These are phyloP conservation scores for Bettongia penicillata DNA, from an alignment of 2,113 vertebrate species.

Conservation along the genomic window DNA sequence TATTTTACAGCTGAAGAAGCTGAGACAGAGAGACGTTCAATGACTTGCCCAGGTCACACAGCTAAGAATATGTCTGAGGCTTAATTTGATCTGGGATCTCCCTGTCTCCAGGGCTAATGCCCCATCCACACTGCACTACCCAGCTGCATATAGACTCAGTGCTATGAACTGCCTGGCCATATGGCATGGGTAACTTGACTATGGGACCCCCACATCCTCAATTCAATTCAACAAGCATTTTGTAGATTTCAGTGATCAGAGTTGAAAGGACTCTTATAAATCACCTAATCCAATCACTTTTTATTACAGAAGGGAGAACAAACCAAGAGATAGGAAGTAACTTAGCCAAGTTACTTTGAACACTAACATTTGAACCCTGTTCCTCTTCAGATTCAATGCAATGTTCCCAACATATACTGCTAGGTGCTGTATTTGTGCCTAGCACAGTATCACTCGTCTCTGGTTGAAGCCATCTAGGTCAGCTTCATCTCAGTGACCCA, in stretches of 20 bases:
- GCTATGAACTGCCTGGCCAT: not conserved
- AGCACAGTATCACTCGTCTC: not conserved
- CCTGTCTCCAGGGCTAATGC: not conserved
- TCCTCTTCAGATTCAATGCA: not conserved
- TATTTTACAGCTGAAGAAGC: not conserved
- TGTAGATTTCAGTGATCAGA: not conserved
- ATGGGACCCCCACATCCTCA: not conserved
- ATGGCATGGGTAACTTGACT: not conserved
- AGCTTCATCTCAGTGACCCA: not conserved
- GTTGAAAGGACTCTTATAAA: not conserved
- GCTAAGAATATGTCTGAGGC: not conserved
- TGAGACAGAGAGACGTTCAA: not conserved
- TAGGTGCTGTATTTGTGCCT: not conserved
- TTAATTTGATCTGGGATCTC: not conserved
- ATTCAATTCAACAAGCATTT: not conserved
- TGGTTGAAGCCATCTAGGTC: not conserved
- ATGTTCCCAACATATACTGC: not conserved
- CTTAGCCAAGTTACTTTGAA: not conserved
- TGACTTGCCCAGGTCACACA: not conserved
- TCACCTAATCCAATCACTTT: not conserved
- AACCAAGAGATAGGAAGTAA: not conserved
- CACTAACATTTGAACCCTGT: not conserved
- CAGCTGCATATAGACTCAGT: not conserved
- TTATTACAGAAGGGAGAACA: not conserved
- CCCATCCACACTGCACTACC: not conserved